Evolutionary conservation across 2,113 vertebrate genomes (phyloP).

Genomic region (Pithys albifrons): DNA sequence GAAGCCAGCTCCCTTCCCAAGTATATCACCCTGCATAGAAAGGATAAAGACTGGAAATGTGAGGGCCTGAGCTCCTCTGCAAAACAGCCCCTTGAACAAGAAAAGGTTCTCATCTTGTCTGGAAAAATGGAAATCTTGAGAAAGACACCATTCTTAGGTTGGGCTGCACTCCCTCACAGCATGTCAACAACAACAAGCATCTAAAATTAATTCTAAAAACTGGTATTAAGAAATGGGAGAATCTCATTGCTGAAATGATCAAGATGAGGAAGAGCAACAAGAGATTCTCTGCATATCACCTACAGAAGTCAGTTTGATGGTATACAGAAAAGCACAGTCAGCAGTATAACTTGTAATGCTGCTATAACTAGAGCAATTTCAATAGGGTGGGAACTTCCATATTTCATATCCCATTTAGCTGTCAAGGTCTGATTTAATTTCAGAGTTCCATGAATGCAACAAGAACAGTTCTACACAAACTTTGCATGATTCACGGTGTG

Average conservation of each 20-base stretch:
- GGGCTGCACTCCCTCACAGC: neutral
- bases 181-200: neutral
- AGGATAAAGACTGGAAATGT: neutral
- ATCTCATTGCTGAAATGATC: neutral
- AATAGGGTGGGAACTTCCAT: neutral
- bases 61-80: neutral
- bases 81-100: neutral
- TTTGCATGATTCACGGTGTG: fast-evolving
- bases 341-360: neutral
- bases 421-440: neutral
- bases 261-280: neutral
- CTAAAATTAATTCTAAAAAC: neutral
- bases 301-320: neutral
- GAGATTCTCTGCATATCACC: neutral
- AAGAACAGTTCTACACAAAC: neutral
- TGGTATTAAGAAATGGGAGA: neutral
- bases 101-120: neutral
- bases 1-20: neutral
- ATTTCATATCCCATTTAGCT: neutral
- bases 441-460: fast-evolving
- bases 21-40: neutral
- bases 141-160: neutral
- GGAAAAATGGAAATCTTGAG: neutral
- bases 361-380: neutral
- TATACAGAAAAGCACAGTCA: neutral